Base-by-base conservation (phyloP, 2,797 vertebrate species). In the Pteronotus mesoamericanus region DNA sequence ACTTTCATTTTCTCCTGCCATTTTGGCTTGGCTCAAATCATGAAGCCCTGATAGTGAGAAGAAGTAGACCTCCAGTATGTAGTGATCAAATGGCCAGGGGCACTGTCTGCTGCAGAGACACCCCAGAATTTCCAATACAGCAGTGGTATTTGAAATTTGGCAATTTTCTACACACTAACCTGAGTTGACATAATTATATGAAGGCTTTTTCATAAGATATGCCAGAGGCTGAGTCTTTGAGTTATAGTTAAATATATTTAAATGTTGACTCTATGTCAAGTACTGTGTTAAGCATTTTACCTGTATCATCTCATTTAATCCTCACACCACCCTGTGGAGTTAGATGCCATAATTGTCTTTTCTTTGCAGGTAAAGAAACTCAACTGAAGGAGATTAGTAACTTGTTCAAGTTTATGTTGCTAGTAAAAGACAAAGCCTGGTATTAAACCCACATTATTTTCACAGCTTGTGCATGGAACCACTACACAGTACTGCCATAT, bases 1-100 rank as follows among this genome's bases (percentile, higher is more conserved):
- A 61, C 53, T 97, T 95, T 66, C 19, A 55, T 55, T 86, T 97
- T 93, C 64, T 26, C 66, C 61, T 94, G 78, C 19, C 37, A 68
- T 93, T 86, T 96, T 42, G n/a, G 18, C 16, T 83, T 94, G 42
- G 71, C 42, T 90, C 9, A 59, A 53, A 89, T 95, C 44, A 85
- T 68, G 26, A 74, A 90, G 29, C 14, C 32, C 14, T 72, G 46
- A 94, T 32, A 82, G 12, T 87, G 71, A 53, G 55, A 93, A 57
- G 46, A 93, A 57, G 46, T 74, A 24, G 11, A 39, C 14, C 12
- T 91, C 29, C 12, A 86, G 46, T 34, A 94, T 51, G n/a, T 48
- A 71, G 57, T 57, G 46, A 85, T 55, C 59, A 88, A 95, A 96
- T 74, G 68, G 6, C 24, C 37, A 71, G 55, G 42, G 44, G 11